Percentiles rank a stretch among this genome's conserved stretches.
Evolutionary conservation across 1,140 invertebrate genomes (phyloP).

Genomic region (Drosophila watanabei): DNA sequence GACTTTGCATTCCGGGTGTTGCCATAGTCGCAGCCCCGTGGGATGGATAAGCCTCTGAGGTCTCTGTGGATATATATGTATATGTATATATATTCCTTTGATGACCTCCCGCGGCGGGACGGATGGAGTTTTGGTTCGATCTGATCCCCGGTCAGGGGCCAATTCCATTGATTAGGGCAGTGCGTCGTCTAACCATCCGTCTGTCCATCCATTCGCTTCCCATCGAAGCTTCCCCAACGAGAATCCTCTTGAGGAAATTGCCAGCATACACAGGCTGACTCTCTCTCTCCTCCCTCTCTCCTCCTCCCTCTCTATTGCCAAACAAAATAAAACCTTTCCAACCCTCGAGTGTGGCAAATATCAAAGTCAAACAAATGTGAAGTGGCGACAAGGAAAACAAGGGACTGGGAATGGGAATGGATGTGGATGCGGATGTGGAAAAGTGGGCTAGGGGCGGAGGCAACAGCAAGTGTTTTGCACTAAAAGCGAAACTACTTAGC

Average conservation of each 20-base stretch:
- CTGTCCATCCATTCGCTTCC: neutral
- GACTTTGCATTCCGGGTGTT: constrained; percentile 54
- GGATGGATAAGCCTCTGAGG: constrained; percentile 7
- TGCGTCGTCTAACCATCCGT: constrained; percentile 9
- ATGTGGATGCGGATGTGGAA: neutral
- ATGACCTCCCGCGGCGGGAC: constrained; percentile 28
- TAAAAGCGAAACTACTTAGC: constrained; percentile 83
- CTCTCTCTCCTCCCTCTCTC: neutral
- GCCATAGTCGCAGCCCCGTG: constrained; percentile 2
- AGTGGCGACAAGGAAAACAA: constrained; percentile 36
- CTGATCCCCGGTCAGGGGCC: constrained; percentile 30
- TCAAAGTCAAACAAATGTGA: constrained; percentile 66
- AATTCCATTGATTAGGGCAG: constrained; percentile 40
- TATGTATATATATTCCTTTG: constrained; percentile 22
- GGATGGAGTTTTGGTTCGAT: neutral
- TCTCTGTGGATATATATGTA: neutral
- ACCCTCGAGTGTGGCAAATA: constrained; percentile 53
- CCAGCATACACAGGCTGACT: constrained; percentile 3
- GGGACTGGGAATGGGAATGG: neutral
- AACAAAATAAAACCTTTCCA: constrained; percentile 25
- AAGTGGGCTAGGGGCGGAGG: constrained; percentile 7
- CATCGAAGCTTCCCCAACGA: constrained; percentile 14
- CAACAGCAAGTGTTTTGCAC: constrained; percentile 66
- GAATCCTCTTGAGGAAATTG: constrained; percentile 43
- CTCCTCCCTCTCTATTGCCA: neutral